Evolutionary conservation across 2,888 invertebrate species (phyloP).

Genomic region (Biston stratarius): DNA sequence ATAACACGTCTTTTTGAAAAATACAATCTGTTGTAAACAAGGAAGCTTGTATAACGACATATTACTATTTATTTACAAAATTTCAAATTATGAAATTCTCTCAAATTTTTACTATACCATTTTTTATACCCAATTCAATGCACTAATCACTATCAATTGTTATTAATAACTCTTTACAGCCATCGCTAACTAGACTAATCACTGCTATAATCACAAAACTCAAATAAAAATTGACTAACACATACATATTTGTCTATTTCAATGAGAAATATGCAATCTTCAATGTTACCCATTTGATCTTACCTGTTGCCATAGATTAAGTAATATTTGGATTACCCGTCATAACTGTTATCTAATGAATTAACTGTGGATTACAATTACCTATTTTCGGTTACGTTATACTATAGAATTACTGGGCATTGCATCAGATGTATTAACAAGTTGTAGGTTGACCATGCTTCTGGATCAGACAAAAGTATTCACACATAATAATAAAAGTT

Average conservation of each 20-base stretch:
- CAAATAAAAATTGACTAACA: background rate
- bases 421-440: constrained; percentile 36
- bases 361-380: constrained; percentile 32
- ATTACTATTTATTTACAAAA: no score
- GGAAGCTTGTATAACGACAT: background rate
- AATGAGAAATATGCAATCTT: no score
- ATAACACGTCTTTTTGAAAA: background rate
- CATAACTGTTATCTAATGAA: constrained; percentile 32
- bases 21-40: background rate
- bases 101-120: background rate
- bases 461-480: background rate
- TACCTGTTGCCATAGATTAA: constrained; percentile 4
- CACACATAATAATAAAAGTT: no score
- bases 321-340: constrained; percentile 6
- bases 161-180: constrained; percentile 6
- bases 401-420: constrained; percentile 27
- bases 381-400: constrained; percentile 36
- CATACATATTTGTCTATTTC: background rate
- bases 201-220: background rate
- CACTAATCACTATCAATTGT: constrained; percentile 12
- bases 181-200: constrained; percentile 11
- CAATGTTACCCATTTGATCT: no score
- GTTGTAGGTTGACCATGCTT: constrained; percentile 28
- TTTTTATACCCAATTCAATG: constrained; percentile 1
- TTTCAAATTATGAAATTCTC: background rate